Evolutionary conservation across 2,888 invertebrate genomes (phyloP).

Genomic region (Liodrosophila aerea): DNA sequence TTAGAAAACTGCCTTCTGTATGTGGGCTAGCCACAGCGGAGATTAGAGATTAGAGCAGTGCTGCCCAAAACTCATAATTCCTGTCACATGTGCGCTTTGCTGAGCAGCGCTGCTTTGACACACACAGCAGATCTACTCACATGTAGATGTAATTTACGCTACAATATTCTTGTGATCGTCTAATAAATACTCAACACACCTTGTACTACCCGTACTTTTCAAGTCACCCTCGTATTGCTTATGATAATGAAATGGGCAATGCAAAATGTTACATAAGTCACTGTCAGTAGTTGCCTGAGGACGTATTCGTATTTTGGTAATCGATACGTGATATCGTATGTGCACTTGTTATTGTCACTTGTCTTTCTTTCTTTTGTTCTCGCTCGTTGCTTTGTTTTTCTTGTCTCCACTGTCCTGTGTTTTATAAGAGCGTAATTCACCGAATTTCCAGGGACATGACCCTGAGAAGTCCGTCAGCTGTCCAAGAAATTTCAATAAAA

Average conservation of each 20-base stretch:
- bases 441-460: conserved; percentile 28
- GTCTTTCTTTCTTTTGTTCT: neutral
- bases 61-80: no score
- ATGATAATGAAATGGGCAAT: conserved; percentile 16
- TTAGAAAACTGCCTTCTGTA: no score
- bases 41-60: no score
- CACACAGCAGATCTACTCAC: no score
- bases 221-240: conserved; percentile 9
- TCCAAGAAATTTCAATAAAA: conserved; percentile 4
- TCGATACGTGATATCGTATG: conserved; percentile 29
- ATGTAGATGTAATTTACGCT: no score
- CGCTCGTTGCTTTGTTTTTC: neutral
- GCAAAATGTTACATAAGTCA: conserved; percentile 34
- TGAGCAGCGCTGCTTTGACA: no score
- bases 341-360: neutral
- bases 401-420: neutral
- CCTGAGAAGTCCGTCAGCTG: conserved; percentile 35
- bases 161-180: no score
- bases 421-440: conserved; percentile 13
- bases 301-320: conserved; percentile 25
- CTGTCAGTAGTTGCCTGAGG: conserved; percentile 5
- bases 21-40: no score
- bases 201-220: no score
- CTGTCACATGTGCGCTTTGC: no score
- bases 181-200: no score